Percentiles rank a stretch among this genome's conserved stretches.
phyloP scores from a whole-genome alignment of 2,888 invertebrate species.

The Eristalis intricaria region DNA sequence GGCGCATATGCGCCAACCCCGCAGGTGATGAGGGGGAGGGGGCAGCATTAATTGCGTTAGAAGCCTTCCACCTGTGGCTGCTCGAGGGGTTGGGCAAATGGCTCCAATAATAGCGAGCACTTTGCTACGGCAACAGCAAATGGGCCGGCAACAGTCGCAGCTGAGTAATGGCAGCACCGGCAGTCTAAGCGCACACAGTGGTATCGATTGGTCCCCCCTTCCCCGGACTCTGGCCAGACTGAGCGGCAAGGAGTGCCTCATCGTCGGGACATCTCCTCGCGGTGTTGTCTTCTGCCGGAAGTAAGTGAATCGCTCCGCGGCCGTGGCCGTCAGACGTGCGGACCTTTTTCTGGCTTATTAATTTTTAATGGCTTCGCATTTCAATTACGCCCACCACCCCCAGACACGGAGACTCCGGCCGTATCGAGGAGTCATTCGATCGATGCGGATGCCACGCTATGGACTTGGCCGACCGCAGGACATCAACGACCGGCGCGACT shows the following conservation, averaged over 20 bases:
- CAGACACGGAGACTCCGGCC: background rate
- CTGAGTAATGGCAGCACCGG: background rate
- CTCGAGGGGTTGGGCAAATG: conserved; percentile 1
- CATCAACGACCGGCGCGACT: background rate
- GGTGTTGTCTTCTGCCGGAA: background rate
- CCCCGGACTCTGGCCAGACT: background rate
- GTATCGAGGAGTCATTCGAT: background rate
- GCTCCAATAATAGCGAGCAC: conserved; percentile 32
- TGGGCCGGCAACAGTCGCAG: conserved; percentile 8
- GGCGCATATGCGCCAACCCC: conserved; percentile 5
- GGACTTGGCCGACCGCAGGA: background rate
- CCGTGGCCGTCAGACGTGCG: conserved; percentile 41
- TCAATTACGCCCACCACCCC: conserved; percentile 39
- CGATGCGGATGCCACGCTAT: background rate
- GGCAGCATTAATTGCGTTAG: conserved; percentile 48
- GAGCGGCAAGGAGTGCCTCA: background rate
- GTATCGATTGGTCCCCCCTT: conserved; percentile 31
- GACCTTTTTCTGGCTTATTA: conserved; percentile 61
- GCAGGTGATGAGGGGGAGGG: background rate
- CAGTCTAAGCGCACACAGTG: conserved; percentile 4
- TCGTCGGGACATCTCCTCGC: background rate
- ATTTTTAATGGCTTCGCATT: conserved; percentile 67
- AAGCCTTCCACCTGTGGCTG: conserved; percentile 63
- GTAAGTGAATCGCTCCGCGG: background rate
- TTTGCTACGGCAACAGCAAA: conserved; percentile 49